Evolutionary conservation across 1,140 invertebrate species (phyloP).

Genomic region (Tribolium madens): DNA sequence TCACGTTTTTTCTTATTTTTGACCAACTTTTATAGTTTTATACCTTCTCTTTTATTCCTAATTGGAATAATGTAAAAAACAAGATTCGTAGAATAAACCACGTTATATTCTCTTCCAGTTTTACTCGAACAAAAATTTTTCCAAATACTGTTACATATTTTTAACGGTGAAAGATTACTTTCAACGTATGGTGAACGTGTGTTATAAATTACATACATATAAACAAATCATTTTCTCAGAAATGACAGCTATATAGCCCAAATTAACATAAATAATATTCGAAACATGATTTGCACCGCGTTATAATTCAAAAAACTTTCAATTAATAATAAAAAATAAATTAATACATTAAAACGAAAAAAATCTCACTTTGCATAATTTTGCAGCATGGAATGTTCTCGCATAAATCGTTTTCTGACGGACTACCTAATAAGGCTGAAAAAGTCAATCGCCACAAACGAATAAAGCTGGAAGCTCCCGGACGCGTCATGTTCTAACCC

Average conservation of each 20-base stretch:
- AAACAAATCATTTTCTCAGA: neutral
- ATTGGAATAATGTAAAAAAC: too few species aligned
- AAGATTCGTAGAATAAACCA: too few species aligned
- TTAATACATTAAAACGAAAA: constrained; percentile 3
- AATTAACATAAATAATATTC: constrained; percentile 12
- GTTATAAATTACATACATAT: neutral
- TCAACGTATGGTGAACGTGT: neutral
- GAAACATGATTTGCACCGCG: neutral
- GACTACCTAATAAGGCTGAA: neutral
- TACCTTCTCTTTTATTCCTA: too few species aligned
- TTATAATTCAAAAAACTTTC: constrained; percentile 10
- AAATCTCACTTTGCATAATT: constrained; percentile 10
- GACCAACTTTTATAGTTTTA: too few species aligned
- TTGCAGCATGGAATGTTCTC: neutral
- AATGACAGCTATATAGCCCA: neutral
- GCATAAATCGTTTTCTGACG: neutral
- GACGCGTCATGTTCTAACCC: too few species aligned
- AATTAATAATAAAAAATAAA: constrained; percentile 12
- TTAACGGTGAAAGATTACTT: constrained; percentile 11
- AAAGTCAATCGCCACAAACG: too few species aligned
- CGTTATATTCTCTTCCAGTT: too few species aligned
- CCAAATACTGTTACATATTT: neutral
- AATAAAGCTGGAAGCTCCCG: too few species aligned
- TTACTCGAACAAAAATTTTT: too few species aligned
- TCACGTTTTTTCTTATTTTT: too few species aligned